These are phyloP conservation scores for Seriola quinqueradiata DNA, from an alignment of 2,113 vertebrate genomes.

Conservation along the genomic window DNA sequence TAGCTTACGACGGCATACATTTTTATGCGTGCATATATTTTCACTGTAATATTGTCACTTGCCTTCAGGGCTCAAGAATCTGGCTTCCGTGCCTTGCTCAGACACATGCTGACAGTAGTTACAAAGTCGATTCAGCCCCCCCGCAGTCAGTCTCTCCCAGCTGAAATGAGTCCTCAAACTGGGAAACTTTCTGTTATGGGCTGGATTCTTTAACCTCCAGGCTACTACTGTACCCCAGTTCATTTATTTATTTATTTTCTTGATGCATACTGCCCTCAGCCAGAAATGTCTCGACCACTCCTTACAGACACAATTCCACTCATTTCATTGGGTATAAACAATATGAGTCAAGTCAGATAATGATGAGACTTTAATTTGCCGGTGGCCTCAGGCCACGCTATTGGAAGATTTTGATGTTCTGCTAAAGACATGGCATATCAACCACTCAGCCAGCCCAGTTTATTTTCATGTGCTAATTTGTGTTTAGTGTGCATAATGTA, in stretches of 20 bases:
- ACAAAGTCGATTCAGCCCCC: constrained; percentile 35
- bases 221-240: constrained; percentile 12
- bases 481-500: constrained; percentile 53
- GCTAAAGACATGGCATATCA: constrained; percentile 58
- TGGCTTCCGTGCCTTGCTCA: not conserved
- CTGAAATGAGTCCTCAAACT: constrained; percentile 41
- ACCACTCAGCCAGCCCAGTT: constrained; percentile 35
- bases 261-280: constrained; percentile 38
- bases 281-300: constrained; percentile 16
- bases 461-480: constrained; percentile 49
- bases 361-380: constrained; percentile 57
- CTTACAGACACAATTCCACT: constrained; percentile 41
- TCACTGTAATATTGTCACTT: constrained; percentile 13
- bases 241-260: constrained; percentile 38
- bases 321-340: constrained; percentile 56
- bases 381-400: constrained; percentile 28
- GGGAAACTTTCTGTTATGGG: constrained; percentile 35
- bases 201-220: constrained; percentile 24
- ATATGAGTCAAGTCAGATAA: constrained; percentile 64
- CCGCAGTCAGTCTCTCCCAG: constrained; percentile 15
- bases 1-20: not conserved
- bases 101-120: constrained; percentile 32
- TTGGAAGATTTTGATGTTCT: constrained; percentile 49
- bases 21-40: constrained; percentile 47
- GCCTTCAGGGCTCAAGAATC: constrained; percentile 5